These are phyloP conservation scores for Macquaria australasica DNA, from an alignment of 2,113 vertebrate genomes.

Conservation along the genomic window DNA sequence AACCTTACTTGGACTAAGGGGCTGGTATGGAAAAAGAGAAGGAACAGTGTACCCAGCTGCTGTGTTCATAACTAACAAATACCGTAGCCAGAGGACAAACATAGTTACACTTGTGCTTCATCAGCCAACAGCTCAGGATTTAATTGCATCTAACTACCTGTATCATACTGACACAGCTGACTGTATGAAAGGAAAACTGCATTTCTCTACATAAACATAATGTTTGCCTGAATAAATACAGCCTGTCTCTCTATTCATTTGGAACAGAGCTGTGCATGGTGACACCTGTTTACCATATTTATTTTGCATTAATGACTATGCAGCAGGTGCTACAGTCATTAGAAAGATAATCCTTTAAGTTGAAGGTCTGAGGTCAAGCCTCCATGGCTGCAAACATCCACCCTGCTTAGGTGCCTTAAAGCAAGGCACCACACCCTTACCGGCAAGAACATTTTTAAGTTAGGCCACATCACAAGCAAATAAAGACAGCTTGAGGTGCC, in stretches of 20 bases:
- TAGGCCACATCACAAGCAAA: neutral
- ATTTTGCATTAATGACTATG: slow-evolving; percentile 28
- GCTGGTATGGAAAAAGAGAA: neutral
- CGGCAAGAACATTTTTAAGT: neutral
- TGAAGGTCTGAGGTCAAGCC: neutral
- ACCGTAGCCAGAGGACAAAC: slow-evolving; percentile 38
- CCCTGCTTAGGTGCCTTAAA: neutral
- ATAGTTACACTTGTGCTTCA: slow-evolving; percentile 12
- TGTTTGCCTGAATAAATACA: slow-evolving; percentile 23
- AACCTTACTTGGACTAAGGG: slow-evolving; percentile 8
- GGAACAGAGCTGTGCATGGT: slow-evolving; percentile 25
- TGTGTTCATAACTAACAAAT: slow-evolving; percentile 18
- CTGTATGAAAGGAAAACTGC: slow-evolving; percentile 26
- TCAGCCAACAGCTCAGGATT: slow-evolving; percentile 31
- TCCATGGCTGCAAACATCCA: neutral
- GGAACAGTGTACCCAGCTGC: slow-evolving; percentile 20
- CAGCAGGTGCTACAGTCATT: slow-evolving; percentile 30
- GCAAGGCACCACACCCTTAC: neutral
- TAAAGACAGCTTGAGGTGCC: neutral
- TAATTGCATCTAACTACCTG: slow-evolving; percentile 52
- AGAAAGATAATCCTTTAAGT: slow-evolving; percentile 31
- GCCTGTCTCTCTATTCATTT: slow-evolving; percentile 15
- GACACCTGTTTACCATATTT: slow-evolving; percentile 48
- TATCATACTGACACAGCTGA: slow-evolving; percentile 32
- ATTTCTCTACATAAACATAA: slow-evolving; percentile 23